Evolutionary conservation across 2,797 vertebrate genomes (phyloP).

Genomic region (Bucorvus abyssinicus): DNA sequence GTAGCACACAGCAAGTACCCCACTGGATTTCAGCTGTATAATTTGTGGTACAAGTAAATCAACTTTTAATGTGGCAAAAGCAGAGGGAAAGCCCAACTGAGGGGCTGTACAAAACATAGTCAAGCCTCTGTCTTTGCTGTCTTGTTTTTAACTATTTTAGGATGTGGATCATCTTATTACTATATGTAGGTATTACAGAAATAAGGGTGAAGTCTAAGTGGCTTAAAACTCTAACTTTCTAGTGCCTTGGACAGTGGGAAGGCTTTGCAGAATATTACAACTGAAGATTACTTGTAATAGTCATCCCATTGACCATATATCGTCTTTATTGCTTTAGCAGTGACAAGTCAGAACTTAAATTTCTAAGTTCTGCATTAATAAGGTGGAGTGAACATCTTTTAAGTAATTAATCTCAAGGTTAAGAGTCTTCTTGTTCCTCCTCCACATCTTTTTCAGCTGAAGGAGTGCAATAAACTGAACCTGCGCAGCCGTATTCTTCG

Average conservation of each 20-base stretch:
- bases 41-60: not conserved
- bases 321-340: not conserved
- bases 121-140: not conserved
- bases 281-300: not conserved
- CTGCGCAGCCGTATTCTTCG: not conserved
- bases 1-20: not conserved
- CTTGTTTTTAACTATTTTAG: not conserved
- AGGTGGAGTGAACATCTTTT: not conserved
- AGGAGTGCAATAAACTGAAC: not conserved
- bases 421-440: not conserved
- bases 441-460: not conserved
- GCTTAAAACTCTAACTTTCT: not conserved
- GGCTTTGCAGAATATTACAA: not conserved
- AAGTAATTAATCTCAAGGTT: not conserved
- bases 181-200: not conserved
- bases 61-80: not conserved
- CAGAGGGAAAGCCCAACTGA: too few species aligned
- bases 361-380: not conserved
- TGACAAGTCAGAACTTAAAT: not conserved
- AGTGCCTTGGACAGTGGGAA: not conserved
- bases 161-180: not conserved
- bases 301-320: not conserved
- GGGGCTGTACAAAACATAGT: not conserved
- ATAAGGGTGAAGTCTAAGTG: not conserved
- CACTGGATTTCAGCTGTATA: not conserved